phyloP scores from a whole-genome alignment of 2,888 invertebrate species.

The Lasioglossum calceatum region DNA sequence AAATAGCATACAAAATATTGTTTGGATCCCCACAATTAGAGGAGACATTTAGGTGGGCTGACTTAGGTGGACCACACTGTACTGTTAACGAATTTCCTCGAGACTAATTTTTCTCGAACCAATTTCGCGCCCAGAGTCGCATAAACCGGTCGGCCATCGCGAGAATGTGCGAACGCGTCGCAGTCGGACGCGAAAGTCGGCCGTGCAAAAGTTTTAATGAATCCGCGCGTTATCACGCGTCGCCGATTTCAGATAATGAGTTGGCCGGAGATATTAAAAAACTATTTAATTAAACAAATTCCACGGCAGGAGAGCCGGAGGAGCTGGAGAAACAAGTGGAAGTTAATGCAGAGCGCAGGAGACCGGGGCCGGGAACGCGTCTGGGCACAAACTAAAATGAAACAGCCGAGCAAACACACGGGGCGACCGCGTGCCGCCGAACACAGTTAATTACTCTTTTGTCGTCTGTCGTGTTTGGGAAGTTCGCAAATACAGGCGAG shows the following conservation, averaged over 20 bases:
- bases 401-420: slow-evolving; percentile 46
- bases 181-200: not conserved
- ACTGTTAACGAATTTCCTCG: not conserved
- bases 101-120: not conserved
- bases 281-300: slow-evolving; percentile 10
- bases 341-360: slow-evolving; percentile 24
- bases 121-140: not conserved
- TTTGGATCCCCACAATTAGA: too few relatives aligned
- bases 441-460: slow-evolving; percentile 62
- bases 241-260: slow-evolving; percentile 3
- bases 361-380: slow-evolving; percentile 4
- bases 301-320: not conserved
- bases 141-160: not conserved
- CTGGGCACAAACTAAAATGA: slow-evolving; percentile 46
- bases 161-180: not conserved
- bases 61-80: too few relatives aligned
- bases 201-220: slow-evolving; percentile 9
- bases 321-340: slow-evolving; percentile 23
- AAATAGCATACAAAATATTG: too few relatives aligned
- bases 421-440: slow-evolving; percentile 47
- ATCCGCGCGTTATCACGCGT: slow-evolving; percentile 3
- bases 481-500: slow-evolving; percentile 35
- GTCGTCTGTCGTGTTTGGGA: slow-evolving; percentile 48
- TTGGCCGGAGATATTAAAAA: slow-evolving; percentile 6
- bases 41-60: too few relatives aligned